Evolutionary conservation across 2,113 vertebrate species (phyloP).

Genomic region (Channa maculata): DNA sequence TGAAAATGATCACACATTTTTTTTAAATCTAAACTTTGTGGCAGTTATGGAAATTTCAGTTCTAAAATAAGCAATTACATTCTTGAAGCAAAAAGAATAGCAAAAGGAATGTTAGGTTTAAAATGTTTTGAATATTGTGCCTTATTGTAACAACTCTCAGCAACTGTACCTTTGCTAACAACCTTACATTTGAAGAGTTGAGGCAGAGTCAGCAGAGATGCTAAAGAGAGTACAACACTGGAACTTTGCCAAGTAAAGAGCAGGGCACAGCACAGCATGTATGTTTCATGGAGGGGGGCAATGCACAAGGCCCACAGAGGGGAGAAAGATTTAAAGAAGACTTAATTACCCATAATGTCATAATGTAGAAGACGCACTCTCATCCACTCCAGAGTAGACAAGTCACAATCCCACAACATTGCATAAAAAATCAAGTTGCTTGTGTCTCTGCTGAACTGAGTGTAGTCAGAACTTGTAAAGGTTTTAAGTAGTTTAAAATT

Average conservation of each 20-base stretch:
- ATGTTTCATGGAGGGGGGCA: conserved; percentile 44
- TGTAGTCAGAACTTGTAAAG: no score
- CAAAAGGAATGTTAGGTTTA: neutral
- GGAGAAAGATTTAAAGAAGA: conserved; percentile 50
- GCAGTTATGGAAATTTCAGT: neutral
- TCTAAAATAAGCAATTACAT: neutral
- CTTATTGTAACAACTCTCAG: neutral
- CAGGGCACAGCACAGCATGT: conserved; percentile 43
- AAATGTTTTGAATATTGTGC: neutral
- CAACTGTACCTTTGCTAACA: no score
- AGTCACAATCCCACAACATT: neutral
- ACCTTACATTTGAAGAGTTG: no score
- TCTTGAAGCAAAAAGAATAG: neutral
- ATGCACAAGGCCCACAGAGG: conserved; percentile 38
- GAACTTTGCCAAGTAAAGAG: conserved; percentile 50
- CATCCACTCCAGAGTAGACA: conserved; percentile 6
- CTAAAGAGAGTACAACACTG: conserved; percentile 24
- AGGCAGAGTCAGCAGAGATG: no score
- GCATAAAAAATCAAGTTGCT: conserved; percentile 30
- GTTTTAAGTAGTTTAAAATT: no score
- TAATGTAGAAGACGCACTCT: conserved; percentile 30
- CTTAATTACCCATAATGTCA: conserved; percentile 64
- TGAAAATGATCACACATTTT: neutral
- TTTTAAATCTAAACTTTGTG: neutral
- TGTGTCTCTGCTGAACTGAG: conserved; percentile 14